Evolutionary conservation across 2,113 vertebrate genomes (phyloP), one percentile per base, ranked within the genome.

Genomic region (Anarrhichthys ocellatus): DNA sequence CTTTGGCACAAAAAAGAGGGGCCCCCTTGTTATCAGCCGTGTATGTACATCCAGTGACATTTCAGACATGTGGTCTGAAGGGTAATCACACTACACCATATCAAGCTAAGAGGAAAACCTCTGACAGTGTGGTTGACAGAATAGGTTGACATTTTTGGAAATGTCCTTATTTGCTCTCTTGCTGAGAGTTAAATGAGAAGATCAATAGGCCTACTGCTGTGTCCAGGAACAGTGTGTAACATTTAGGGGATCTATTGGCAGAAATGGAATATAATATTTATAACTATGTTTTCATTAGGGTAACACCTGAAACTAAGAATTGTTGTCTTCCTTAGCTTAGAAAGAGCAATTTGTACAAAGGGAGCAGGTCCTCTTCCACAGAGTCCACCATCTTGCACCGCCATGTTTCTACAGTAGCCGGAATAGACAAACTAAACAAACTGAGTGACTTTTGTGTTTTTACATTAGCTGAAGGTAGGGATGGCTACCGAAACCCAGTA

Each of bases 41-140:
- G 24, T 13, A 10, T 56, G n/a, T 61, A 42, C 3, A 69, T 38
- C 42, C 38, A 79, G 17, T 76, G 77, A 85, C 79, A 78, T 38
- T 58, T 82, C 56, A 80, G 71, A 76, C 38, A 85, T 64, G 72
- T 58, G 68, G 79, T 88, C 14, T 69, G 34, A 36, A 67, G 46
- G 24, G 20, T 24, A 5, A 76, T 80, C 63, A 65, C 22, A 46
- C 36, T 17, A 5, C 44, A 46, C 44, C 44, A 48, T 15, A 46
- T 42, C 42, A 54, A 20, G 40, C n/a, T 22, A 1, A 15, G 58
- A 58, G 29, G 59, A 9, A 34, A 11, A 10, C 32, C 42, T 36
- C 69, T 24, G 42, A 15, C 13, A 20, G 0, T 62, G 34, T 38
- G 44, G 59, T 66, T 66, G 15, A 68, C 54, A 9, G 20, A 27